Evolutionary conservation across 2,888 invertebrate genomes (phyloP), one percentile per base, ranked within the genome.

Genomic region (Helobdella robusta): DNA sequence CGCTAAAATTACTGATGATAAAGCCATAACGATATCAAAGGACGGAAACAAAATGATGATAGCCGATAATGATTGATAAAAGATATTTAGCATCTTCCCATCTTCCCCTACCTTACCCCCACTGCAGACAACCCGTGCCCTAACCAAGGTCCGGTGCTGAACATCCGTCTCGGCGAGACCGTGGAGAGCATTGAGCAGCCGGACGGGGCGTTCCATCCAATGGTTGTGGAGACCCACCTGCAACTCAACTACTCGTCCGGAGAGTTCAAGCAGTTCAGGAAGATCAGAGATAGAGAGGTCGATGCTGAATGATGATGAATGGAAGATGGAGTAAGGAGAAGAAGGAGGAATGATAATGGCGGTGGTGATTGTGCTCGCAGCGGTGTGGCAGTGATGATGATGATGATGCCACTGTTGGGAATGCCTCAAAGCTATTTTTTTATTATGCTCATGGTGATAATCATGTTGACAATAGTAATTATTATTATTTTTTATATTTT

Each of bases 191-290:
- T 93, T 0, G 67, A 70, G 11, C 91, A 91, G 76, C 83, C 87
- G 0, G 91, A 93, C 78, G 89, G 90, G 70, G 86, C 87, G 0
- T 86, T 86, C 74, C 81, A 85, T 28, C 85, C 86, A 0, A 88
- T 89, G 80, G 81, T 89, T 62, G 89, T 89, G 0, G 95, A 95
- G 80, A 93, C 91, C 70, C 92, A 91, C 81, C 95, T 97, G 85
- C 92, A 95, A 79, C 91, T 97, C 90, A 95, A 97, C 82, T 95
- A 95, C 81, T 89, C 89, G 76, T 93, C 91, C 64, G 95, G 95
- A 34, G 93, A 95, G 78, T 97, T 94, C 94, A 93, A 93, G 77
- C 83, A 88, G 73, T 88, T 94, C 73, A 91, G 92, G 80, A 94
- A 94, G 75, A 89, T 87, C 78, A 83, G 89, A 67, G 86, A 88